phyloP scores from a whole-genome alignment of 2,113 vertebrate species.

The Rostratula benghalensis region DNA sequence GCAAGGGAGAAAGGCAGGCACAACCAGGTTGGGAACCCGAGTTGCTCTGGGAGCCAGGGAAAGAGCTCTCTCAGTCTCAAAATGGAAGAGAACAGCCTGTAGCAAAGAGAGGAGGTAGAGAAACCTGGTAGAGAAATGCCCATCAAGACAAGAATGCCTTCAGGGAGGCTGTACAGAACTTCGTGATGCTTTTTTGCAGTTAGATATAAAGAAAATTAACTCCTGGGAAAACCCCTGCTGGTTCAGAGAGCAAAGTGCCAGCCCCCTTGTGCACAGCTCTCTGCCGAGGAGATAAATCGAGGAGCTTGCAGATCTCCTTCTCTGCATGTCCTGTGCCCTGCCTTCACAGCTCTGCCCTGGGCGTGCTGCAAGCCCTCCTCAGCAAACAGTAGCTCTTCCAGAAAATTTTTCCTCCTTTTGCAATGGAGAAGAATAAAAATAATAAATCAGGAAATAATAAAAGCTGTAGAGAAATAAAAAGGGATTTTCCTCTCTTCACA shows the following conservation, averaged over 20 bases:
- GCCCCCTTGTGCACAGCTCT: background rate
- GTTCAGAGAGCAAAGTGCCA: background rate
- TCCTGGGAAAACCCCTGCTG: background rate
- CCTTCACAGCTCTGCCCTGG: background rate
- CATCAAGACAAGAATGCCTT: background rate
- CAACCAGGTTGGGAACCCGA: background rate
- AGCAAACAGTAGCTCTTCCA: background rate
- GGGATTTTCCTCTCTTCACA: background rate
- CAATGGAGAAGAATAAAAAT: background rate
- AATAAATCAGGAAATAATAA: background rate
- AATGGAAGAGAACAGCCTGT: background rate
- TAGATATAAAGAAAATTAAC: background rate
- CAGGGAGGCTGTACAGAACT: background rate
- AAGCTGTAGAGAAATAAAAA: background rate
- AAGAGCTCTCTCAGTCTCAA: background rate
- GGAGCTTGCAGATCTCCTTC: background rate
- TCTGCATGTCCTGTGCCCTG: background rate
- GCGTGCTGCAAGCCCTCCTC: background rate
- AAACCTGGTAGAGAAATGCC: background rate
- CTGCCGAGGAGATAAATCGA: accelerated
- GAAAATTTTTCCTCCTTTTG: background rate
- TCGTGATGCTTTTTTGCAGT: background rate
- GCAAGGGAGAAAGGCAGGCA: background rate
- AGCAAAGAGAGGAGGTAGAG: background rate
- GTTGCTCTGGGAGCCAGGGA: background rate